Percentiles rank a stretch among this genome's conserved stretches.
Conservation (phyloP, 2,888 invertebrate species). For the Ophion obscuratus region DNA sequence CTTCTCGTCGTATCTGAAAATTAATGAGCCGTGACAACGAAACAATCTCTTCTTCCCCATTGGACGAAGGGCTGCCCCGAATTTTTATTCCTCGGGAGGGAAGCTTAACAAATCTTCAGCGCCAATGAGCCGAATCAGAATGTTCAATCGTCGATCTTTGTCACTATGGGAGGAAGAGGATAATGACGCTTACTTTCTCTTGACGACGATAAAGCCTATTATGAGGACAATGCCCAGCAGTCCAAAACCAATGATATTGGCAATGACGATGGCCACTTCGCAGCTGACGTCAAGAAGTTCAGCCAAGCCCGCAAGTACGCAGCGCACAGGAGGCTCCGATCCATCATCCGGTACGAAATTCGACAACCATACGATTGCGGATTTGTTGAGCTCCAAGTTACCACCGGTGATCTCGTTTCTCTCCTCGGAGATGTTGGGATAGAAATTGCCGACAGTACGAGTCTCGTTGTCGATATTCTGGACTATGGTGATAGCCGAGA, state of each 20-base stretch:
- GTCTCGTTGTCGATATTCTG: slow-evolving; percentile 86
- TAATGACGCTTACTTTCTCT: slow-evolving; percentile 85
- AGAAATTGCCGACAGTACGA: slow-evolving; percentile 86
- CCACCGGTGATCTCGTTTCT: slow-evolving; percentile 85
- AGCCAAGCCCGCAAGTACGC: slow-evolving; percentile 89
- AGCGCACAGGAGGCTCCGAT: slow-evolving; percentile 86
- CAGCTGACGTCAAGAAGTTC: slow-evolving; percentile 89
- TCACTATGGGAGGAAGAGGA: background rate
- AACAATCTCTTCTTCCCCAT: background rate
- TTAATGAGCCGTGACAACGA: slow-evolving; percentile 10
- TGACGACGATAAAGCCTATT: slow-evolving; percentile 88
- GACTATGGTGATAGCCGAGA: slow-evolving; percentile 86
- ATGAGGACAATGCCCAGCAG: slow-evolving; percentile 87
- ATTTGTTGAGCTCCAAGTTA: slow-evolving; percentile 85
- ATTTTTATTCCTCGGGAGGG: too few species aligned
- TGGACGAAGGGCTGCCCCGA: too few species aligned
- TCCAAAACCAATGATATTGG: slow-evolving; percentile 87
- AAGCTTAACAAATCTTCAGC: too few species aligned
- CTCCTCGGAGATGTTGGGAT: slow-evolving; percentile 85
- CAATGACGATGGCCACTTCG: slow-evolving; percentile 89
- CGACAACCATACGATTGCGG: slow-evolving; percentile 88
- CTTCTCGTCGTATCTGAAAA: slow-evolving; percentile 87
- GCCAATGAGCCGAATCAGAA: too few species aligned
- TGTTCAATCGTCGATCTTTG: background rate
- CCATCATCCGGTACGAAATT: slow-evolving; percentile 89